phyloP scores from a whole-genome alignment of 2,888 invertebrate species.

The Trichopria drosophilae region DNA sequence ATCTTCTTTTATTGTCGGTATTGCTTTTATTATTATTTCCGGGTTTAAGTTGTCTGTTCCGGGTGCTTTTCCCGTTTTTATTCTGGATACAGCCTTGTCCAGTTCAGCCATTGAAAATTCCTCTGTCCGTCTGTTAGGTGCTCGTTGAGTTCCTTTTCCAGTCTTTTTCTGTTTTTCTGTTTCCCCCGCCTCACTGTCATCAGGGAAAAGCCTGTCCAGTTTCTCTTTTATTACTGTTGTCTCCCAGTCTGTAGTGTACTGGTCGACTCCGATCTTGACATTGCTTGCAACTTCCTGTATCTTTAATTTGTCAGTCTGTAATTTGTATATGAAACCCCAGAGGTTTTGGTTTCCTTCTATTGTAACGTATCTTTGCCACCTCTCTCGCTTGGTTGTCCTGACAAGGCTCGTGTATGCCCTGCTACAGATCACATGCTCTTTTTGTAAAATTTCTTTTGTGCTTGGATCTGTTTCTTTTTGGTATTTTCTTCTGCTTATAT shows the following conservation, averaged over 20 bases:
- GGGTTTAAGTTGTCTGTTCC: background rate
- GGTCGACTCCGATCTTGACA: too few species aligned
- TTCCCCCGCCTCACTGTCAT: too few species aligned
- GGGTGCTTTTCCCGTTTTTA: conserved; percentile 5
- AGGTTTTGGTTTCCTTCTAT: background rate
- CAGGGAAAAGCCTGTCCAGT: too few species aligned
- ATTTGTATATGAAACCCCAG: conserved; percentile 3
- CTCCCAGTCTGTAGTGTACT: too few species aligned
- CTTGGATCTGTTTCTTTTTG: background rate
- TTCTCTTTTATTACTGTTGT: too few species aligned
- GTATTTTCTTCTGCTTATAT: background rate
- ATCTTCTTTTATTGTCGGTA: background rate
- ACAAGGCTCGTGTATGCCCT: background rate
- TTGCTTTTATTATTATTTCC: conserved; percentile 3
- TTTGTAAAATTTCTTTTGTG: fast-evolving
- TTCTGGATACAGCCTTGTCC: background rate
- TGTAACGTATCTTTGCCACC: background rate
- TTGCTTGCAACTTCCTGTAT: too few species aligned
- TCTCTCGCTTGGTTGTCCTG: fast-evolving
- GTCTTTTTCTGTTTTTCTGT: too few species aligned
- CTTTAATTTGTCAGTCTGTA: background rate
- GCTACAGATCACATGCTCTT: background rate
- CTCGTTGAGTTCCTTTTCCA: too few species aligned
- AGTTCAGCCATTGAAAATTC: background rate
- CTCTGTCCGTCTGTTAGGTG: too few species aligned